Base-by-base conservation (phyloP, 2,113 vertebrate species). In the Tauraco erythrolophus region DNA sequence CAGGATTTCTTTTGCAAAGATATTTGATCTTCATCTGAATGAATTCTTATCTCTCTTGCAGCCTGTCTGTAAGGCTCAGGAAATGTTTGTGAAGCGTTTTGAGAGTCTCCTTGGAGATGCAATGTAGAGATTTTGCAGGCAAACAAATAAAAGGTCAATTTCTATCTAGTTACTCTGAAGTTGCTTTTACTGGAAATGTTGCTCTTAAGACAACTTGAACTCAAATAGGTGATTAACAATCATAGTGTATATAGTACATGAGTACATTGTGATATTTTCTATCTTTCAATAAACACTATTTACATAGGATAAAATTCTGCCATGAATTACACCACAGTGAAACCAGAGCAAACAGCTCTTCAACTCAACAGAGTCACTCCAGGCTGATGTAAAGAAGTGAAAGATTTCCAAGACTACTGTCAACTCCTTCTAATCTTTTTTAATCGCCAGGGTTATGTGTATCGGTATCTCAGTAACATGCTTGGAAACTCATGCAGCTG, bases 41-140 rank as follows among this genome's bases (percentile, higher is more conserved):
- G 7, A 92, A 71, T 71, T 71, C 30, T 66, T 78, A 15, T 62
- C 27, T 87, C 23, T 66, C 65, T 69, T 84, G 21, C 46, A 84
- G 43, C 31, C 41, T 75, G 24, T 66, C 75, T 91, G 56, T 50
- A 78, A 84, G 50, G 65, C 25, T 71, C 54, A 78, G 48, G 30
- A 92, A 82, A 69, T 48, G 27, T 87, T 89, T 97, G 61, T 27
- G 48, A 89, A 87, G 53, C 33, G 56, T 22, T 95, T 81, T 82
- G 56, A 92, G 31, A 91, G 10, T 22, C 25, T 96, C 81, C n/a
- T 61, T 66, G 10, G 85, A 79, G 74, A 93, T 51, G 46, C 0
- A 12, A 18, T 48, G 68, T 30, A 83, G 62, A 57, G 78, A 80
- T 76, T 54, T 54, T 89, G 9, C 64, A 82, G 50, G 22, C 48